Conservation (phyloP, 2,888 invertebrate species). For the Eugnorisma glareosa region DNA sequence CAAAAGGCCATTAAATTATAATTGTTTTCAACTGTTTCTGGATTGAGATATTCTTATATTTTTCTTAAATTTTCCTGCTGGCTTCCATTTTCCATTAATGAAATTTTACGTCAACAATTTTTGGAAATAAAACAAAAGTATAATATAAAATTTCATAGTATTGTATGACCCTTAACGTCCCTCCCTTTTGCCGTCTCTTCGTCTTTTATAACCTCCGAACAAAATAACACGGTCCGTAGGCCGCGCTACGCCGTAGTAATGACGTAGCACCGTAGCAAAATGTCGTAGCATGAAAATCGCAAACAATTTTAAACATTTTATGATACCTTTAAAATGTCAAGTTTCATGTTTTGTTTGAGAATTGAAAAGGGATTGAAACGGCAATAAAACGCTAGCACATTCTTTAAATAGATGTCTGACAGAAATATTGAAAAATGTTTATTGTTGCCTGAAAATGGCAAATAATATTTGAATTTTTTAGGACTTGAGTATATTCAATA, state of each 20-base stretch:
- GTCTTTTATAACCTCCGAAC: constrained; percentile 23
- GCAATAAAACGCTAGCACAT: constrained; percentile 2
- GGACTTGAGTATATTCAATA: not conserved
- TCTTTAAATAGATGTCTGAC: constrained; percentile 13
- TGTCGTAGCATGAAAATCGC: constrained; percentile 31
- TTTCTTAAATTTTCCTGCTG: not conserved
- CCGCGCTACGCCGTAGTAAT: constrained; percentile 53
- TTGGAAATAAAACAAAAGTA: constrained; percentile 16
- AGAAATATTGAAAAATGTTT: constrained; percentile 16
- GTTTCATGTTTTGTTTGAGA: constrained; percentile 14
- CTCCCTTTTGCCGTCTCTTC: constrained; percentile 7
- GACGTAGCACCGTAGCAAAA: constrained; percentile 46
- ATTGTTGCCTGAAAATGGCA: constrained; percentile 28
- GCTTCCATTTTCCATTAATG: not conserved
- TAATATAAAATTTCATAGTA: constrained; percentile 24
- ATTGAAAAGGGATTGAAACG: constrained; percentile 23
- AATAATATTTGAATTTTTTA: constrained; percentile 12
- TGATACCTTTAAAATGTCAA: constrained; percentile 39
- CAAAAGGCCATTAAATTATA: not conserved
- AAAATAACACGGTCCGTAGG: constrained; percentile 34
- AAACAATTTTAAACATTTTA: constrained; percentile 29
- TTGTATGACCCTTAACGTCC: constrained; percentile 39
- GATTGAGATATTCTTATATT: not conserved
- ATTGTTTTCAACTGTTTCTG: not conserved
- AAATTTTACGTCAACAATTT: not conserved